Evolutionary conservation across 1,140 invertebrate species (phyloP), one percentile per base, ranked within the genome.

Genomic region (Argopecten irradians): DNA sequence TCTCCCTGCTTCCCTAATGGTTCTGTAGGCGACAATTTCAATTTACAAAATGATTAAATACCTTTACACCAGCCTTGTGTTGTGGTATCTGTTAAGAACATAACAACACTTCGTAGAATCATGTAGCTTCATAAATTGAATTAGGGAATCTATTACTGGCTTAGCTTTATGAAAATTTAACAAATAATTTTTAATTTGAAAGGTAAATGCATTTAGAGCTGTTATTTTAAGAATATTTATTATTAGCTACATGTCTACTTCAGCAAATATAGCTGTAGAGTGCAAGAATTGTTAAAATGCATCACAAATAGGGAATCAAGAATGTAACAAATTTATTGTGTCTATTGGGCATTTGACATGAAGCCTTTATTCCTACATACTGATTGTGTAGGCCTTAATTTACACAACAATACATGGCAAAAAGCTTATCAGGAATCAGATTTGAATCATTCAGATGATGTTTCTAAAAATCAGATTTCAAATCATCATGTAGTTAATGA

Each of bases 21-120:
- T 71, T 71, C 28, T 28, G 22, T 71, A 28, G 55, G 55, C n/a
- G 55, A 71, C 55, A 71, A 71, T 28, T 71, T 71, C 55, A 71
- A 71, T 71, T 71, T 71, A n/a, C n/a, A 71, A 71, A 71, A 71
- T 71, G 55, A 71, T 71, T 71, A 71, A 71, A 71, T 71, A 71
- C 55, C 55, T 71, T 71, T n/a, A 71, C n/a, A 28, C 28, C 7
- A 16, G 1, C n/a, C 13, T 46, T 71, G 8, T 71, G 8, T 71
- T 71, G 55, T 71, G 55, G n/a, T 71, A 16, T 28, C 28, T 16
- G 16, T 71, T n/a, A 28, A 28, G n/a, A 11, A 28, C 28, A 28
- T 71, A 5, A 71, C 28, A 28, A 28, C 55, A 28, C 55, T 71
- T 28, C 5, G 55, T 71, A 71, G 11, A n/a, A 71, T 39, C n/a